phyloP scores from a whole-genome alignment of 2,113 vertebrate genomes.

The Herpetotheres cachinnans region DNA sequence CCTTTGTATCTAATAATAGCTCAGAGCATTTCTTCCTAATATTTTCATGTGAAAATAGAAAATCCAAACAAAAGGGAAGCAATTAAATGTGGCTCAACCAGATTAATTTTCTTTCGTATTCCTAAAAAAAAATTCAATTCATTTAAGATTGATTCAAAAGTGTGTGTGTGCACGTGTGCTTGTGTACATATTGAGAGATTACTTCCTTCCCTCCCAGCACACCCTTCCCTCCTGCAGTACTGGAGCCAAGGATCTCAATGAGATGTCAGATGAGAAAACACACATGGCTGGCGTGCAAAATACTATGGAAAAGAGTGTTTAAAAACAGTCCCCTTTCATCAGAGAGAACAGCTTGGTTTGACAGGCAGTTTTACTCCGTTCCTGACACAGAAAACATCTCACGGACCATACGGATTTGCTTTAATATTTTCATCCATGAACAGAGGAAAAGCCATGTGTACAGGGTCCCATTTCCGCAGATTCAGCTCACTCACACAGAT shows the following conservation, averaged over 20 bases:
- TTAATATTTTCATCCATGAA: slow-evolving; percentile 52
- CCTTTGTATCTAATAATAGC: slow-evolving; percentile 22
- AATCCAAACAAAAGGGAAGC: slow-evolving; percentile 14
- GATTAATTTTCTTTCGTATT: not conserved
- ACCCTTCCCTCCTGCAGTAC: not conserved
- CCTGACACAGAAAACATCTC: slow-evolving; percentile 49
- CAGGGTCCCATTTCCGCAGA: slow-evolving; percentile 28
- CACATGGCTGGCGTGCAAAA: slow-evolving; percentile 36
- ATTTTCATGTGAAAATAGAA: not conserved
- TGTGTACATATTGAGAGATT: slow-evolving; percentile 1
- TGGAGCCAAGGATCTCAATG: slow-evolving; percentile 25
- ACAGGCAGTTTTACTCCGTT: slow-evolving; percentile 48
- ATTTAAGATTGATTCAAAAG: not conserved
- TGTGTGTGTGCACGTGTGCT: not conserved
- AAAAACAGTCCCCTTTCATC: slow-evolving; percentile 44
- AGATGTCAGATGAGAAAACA: slow-evolving; percentile 55
- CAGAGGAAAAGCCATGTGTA: slow-evolving; percentile 50
- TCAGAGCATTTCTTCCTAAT: not conserved
- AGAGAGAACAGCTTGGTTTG: slow-evolving; percentile 56
- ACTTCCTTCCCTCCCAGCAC: slow-evolving; percentile 26
- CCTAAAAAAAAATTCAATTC: not conserved
- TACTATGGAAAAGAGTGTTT: slow-evolving; percentile 41
- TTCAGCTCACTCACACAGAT: slow-evolving; percentile 63
- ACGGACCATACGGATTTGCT: slow-evolving; percentile 20
- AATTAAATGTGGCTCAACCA: not conserved